Evolutionary conservation across 2,888 invertebrate genomes (phyloP).

Genomic region (Morpho helenor): DNA sequence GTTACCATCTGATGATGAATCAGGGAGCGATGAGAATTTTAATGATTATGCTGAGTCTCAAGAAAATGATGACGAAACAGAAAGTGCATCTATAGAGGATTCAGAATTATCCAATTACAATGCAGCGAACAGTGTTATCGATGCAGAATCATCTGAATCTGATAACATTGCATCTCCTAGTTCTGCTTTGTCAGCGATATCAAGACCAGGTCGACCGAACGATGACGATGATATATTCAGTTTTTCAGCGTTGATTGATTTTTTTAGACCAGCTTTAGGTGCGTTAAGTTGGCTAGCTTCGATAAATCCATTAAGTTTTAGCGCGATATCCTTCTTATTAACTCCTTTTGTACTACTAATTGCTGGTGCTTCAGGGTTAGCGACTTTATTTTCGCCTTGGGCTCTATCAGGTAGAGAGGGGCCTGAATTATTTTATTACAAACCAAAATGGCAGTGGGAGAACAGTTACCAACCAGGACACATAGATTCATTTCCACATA

Average conservation of each 20-base stretch:
- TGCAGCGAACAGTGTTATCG: constrained; percentile 42
- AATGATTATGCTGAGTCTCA: constrained; percentile 53
- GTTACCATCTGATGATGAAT: constrained; percentile 57
- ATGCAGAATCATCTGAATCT: constrained; percentile 45
- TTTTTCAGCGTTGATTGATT: constrained; percentile 60
- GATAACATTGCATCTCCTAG: constrained; percentile 43
- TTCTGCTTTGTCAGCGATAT: constrained; percentile 45
- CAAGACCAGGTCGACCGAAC: constrained; percentile 45
- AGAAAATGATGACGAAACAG: constrained; percentile 49
- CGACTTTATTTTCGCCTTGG: constrained; percentile 82
- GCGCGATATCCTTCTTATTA: constrained; percentile 79
- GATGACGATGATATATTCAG: constrained; percentile 71
- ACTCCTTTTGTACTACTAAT: constrained; percentile 82
- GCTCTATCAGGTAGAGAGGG: constrained; percentile 72
- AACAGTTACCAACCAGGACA: constrained; percentile 77
- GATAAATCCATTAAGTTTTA: constrained; percentile 79
- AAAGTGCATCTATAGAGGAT: constrained; percentile 59
- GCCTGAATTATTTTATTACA: constrained; percentile 55
- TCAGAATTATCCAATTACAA: constrained; percentile 57
- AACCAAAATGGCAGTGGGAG: constrained; percentile 80
- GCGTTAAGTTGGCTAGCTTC: constrained; percentile 75
- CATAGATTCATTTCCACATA: constrained; percentile 55
- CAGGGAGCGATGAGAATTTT: constrained; percentile 46
- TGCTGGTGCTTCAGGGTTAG: constrained; percentile 80
- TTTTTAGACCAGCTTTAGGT: constrained; percentile 72